These are phyloP conservation scores for Fratercula arctica DNA, from an alignment of 2,797 vertebrate genomes.

Conservation along the genomic window DNA sequence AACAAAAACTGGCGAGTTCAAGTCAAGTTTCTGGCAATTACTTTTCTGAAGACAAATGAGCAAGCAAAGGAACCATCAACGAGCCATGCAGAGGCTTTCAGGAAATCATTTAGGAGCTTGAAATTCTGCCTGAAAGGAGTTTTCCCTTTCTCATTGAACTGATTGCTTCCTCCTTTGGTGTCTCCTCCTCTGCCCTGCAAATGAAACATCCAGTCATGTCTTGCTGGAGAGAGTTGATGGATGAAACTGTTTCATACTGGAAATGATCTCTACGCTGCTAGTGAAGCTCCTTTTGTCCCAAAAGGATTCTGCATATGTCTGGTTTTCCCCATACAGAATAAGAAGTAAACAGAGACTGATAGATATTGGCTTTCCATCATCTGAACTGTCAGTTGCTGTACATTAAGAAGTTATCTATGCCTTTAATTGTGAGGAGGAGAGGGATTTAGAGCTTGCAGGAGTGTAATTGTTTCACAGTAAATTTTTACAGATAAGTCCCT, in stretches of 20 bases:
- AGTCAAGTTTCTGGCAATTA: neutral
- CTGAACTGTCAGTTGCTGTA: conserved; percentile 32
- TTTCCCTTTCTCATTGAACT: neutral
- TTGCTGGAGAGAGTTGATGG: neutral
- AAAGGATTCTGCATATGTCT: neutral
- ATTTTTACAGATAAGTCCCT: conserved; percentile 30
- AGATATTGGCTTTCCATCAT: conserved; percentile 50
- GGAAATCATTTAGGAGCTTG: neutral
- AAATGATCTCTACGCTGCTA: neutral
- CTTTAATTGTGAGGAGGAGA: conserved; percentile 61
- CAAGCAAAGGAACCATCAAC: neutral
- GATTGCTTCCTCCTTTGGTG: neutral
- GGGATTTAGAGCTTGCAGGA: conserved; percentile 49
- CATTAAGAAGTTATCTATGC: conserved; percentile 57
- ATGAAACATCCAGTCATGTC: neutral
- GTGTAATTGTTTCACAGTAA: neutral
- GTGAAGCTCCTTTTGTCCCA: conserved; percentile 22
- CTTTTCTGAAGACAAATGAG: neutral
- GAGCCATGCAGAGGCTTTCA: neutral
- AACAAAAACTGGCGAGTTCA: neutral
- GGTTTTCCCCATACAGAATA: neutral
- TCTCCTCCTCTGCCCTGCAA: neutral
- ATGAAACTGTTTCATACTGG: neutral
- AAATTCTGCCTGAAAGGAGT: neutral
- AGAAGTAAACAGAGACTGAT: conserved; percentile 48